Base-by-base conservation (phyloP, 2,888 invertebrate species). In the Acrobeloides nanus region DNA sequence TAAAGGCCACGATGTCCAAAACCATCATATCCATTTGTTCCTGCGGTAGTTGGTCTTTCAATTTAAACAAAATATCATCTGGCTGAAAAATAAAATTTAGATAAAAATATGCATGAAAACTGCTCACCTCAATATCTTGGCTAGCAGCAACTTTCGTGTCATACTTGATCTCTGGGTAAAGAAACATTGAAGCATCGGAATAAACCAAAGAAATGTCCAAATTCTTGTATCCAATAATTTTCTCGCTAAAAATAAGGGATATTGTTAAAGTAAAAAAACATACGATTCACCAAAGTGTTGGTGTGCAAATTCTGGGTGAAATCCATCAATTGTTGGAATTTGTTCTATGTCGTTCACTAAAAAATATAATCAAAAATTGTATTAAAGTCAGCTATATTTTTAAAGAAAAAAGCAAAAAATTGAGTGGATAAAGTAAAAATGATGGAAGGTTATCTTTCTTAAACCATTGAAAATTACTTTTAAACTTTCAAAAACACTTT, bases 161-260 rank as follows among this genome's bases (percentile, higher is more conserved):
- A 73, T 84, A 88, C 39, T 81, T 81, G 62, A 87, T 80, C 43
- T 83, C 83, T 41, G 90, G 76, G 72, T 84, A 92, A 44, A 87
- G 84, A 64, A 83, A 83, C 50, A 90, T 79, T 53, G 83, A 83
- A 18, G 83, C 85, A 44, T 89, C 87, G 51, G 84, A 83, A 74
- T 87, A 89, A 72, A 83, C 84, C 3, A 92, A 76, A 55, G 83
- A 81, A 3, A 92, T 82, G 50, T 81, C 80, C 27, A 93, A 77
- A 68, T 87, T 84, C 70, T 84, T 83, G 74, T 89, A 95, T 3
- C 93, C 95, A 79, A 89, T 90, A 74, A 95, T 89, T 53, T 83
- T 85, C 77, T 95, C 95, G 67, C 82, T 82, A 70, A 59, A 55
- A n/a, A n/a, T n/a, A n/a, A n/a, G n/a, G n/a, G n/a, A n/a, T n/a